Evolutionary conservation across 1,140 invertebrate genomes (phyloP).

Genomic region (Protaetia brevitarsis): DNA sequence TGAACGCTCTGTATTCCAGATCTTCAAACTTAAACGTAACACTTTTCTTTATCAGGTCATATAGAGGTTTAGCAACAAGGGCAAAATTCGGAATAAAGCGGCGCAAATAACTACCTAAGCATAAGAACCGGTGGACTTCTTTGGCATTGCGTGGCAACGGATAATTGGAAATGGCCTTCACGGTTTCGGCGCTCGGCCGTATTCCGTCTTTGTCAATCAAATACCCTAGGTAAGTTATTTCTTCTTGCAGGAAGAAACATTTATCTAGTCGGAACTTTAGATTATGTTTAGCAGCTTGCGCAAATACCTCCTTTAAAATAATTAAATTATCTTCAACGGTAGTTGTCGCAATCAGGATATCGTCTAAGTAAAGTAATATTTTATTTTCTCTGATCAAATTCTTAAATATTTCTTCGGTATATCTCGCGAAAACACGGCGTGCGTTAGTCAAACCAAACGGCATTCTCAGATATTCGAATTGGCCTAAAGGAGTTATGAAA

Average conservation of each 20-base stretch:
- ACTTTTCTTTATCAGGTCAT: background rate
- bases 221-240: constrained; percentile 28
- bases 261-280: constrained; percentile 29
- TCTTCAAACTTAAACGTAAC: constrained; percentile 4
- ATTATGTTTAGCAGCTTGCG: constrained; percentile 12
- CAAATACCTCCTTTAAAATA: constrained; percentile 22
- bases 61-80: background rate
- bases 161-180: background rate
- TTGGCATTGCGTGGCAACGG: background rate
- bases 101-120: background rate
- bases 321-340: constrained; percentile 11
- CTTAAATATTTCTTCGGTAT: constrained; percentile 11
- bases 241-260: constrained; percentile 23
- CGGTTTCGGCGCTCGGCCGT: background rate
- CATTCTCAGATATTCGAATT: constrained; percentile 32
- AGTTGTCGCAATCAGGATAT: constrained; percentile 18
- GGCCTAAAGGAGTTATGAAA: constrained; percentile 31
- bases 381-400: background rate
- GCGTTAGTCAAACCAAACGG: constrained; percentile 32
- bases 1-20: background rate
- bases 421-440: constrained; percentile 1
- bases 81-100: background rate
- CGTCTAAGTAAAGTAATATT: constrained; percentile 23
- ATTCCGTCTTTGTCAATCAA: constrained; percentile 16
- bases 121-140: background rate